These are phyloP conservation scores for Drosophila trapezifrons DNA, from an alignment of 1,140 invertebrate species.

Conservation along the genomic window DNA sequence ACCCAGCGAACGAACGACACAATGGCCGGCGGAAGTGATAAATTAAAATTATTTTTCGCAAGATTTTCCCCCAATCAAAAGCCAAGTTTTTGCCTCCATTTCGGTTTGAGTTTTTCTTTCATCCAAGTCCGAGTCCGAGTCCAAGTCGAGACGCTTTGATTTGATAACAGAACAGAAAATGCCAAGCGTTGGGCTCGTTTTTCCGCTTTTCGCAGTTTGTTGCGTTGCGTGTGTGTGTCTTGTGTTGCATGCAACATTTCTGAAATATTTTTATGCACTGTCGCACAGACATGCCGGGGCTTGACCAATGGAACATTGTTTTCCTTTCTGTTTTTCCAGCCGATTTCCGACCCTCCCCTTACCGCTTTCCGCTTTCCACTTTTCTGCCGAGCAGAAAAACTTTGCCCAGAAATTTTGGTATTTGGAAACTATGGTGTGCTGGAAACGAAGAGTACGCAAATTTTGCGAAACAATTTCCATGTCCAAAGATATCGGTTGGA, in stretches of 20 bases:
- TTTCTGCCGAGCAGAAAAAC: conserved; percentile 12
- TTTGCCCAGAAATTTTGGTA: conserved; percentile 32
- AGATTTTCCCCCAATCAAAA: conserved; percentile 74
- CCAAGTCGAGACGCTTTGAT: conserved; percentile 62
- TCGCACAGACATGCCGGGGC: conserved; percentile 61
- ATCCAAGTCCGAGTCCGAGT: conserved; percentile 26
- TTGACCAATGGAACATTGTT: conserved; percentile 62
- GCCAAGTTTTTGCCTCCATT: conserved; percentile 31
- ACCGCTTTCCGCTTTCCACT: conserved; percentile 21
- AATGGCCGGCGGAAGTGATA: conserved; percentile 82
- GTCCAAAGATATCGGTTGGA: conserved; percentile 14
- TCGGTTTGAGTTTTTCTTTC: conserved; percentile 16
- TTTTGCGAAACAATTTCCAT: conserved; percentile 31
- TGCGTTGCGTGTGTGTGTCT: conserved; percentile 21
- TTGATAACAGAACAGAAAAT: conserved; percentile 67
- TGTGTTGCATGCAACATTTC: conserved; percentile 67
- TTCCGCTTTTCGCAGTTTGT: conserved; percentile 19
- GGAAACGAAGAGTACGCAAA: conserved; percentile 22
- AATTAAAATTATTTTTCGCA: conserved; percentile 84
- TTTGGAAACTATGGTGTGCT: conserved; percentile 28
- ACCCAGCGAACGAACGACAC: conserved; percentile 60
- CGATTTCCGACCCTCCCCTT: conserved; percentile 8
- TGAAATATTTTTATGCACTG: conserved; percentile 81
- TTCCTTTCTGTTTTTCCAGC: conserved; percentile 40
- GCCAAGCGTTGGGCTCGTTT: conserved; percentile 13